Percentiles rank a stretch among this genome's conserved stretches.
These are phyloP conservation scores for Drosophila yooni DNA, from an alignment of 2,888 invertebrate species.

Conservation along the genomic window DNA sequence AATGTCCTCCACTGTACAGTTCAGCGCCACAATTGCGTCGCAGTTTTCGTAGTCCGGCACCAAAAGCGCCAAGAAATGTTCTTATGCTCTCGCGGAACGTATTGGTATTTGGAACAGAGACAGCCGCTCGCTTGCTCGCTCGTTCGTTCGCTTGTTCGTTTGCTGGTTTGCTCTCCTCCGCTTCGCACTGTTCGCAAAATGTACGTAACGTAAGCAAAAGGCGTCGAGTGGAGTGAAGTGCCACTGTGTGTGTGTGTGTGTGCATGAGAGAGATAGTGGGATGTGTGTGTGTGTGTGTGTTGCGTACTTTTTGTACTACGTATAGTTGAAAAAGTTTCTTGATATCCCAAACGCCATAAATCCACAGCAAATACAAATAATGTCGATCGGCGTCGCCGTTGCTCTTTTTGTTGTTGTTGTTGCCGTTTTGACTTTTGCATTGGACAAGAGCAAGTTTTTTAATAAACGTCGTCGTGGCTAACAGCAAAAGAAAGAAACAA, in stretches of 20 bases:
- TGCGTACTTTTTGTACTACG: constrained; percentile 42
- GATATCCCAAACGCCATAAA: constrained; percentile 53
- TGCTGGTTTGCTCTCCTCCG: constrained; percentile 23
- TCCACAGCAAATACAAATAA: constrained; percentile 56
- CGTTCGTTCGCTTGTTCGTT: constrained; percentile 13
- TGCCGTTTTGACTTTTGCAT: constrained; percentile 43
- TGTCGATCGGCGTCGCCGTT: constrained; percentile 50
- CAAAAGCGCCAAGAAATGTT: constrained; percentile 57
- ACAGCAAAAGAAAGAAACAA: constrained; percentile 17
- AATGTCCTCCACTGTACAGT: constrained; percentile 83
- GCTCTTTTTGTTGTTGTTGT: constrained; percentile 13
- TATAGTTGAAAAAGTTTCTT: constrained; percentile 43
- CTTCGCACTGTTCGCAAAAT: constrained; percentile 21
- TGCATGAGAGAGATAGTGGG: neutral
- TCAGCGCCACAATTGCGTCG: constrained; percentile 80
- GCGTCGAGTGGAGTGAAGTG: constrained; percentile 45
- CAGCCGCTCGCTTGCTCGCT: constrained; percentile 18
- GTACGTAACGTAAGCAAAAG: constrained; percentile 54
- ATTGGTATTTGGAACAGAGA: constrained; percentile 62
- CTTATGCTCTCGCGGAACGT: constrained; percentile 54
- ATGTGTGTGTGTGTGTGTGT: constrained; percentile 12
- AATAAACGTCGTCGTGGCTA: constrained; percentile 55
- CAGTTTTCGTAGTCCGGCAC: constrained; percentile 71
- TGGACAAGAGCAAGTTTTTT: constrained; percentile 64
- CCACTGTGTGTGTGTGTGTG: constrained; percentile 19